Evolutionary conservation across 2,888 invertebrate species (phyloP).

Genomic region (Dryocosmus kuriphilus): DNA sequence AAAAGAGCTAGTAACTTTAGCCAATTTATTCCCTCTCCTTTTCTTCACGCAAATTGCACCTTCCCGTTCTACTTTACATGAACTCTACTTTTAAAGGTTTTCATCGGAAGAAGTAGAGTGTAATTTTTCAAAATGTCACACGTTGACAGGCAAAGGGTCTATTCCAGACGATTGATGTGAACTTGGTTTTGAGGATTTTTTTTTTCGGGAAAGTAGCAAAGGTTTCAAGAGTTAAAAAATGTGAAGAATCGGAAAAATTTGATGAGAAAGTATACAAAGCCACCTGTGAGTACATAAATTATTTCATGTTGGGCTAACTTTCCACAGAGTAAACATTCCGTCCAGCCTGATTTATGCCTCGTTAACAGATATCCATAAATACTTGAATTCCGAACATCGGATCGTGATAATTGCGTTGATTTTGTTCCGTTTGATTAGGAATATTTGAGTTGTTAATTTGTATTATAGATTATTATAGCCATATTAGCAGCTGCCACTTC

Average conservation of each 20-base stretch:
- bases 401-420: slow-evolving; percentile 42
- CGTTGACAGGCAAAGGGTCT: neutral
- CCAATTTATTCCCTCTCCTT: too few species aligned
- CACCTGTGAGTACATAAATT: neutral
- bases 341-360: slow-evolving; percentile 59
- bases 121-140: slow-evolving; percentile 19
- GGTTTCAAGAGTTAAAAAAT: slow-evolving; percentile 7
- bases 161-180: neutral
- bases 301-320: slow-evolving; percentile 16
- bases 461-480: neutral
- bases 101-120: neutral
- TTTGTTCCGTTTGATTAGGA: slow-evolving; percentile 9
- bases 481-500: neutral
- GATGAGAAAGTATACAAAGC: slow-evolving; percentile 43
- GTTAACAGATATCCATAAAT: slow-evolving; percentile 70
- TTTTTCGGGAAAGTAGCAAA: slow-evolving; percentile 8
- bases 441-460: slow-evolving; percentile 6
- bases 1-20: neutral
- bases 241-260: neutral
- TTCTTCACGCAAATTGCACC: neutral
- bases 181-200: neutral
- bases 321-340: slow-evolving; percentile 56
- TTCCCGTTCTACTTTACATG: neutral
- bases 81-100: neutral
- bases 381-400: slow-evolving; percentile 35